These are phyloP conservation scores for Agrotis clavis DNA, from an alignment of 2,888 invertebrate species.

Conservation along the genomic window DNA sequence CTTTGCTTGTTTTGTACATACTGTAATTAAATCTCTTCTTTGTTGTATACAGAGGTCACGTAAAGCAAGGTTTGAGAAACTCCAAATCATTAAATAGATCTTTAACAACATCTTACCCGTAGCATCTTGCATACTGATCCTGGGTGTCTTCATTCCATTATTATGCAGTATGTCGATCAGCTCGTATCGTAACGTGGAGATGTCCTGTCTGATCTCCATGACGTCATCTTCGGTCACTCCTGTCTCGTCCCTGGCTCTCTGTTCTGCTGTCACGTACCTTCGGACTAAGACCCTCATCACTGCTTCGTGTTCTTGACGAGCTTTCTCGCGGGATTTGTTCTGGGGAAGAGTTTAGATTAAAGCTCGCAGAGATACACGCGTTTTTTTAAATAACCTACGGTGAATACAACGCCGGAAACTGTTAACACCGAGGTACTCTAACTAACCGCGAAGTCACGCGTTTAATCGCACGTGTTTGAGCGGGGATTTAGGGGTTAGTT, in stretches of 20 bases:
- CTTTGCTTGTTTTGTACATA: too few species aligned
- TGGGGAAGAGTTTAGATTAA: conserved; percentile 69
- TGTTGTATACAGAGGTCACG: too few species aligned
- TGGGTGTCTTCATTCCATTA: conserved; percentile 97
- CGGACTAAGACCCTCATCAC: conserved; percentile 97
- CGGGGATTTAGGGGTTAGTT: too few species aligned
- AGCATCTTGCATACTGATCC: conserved; percentile 93
- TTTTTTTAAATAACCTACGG: too few species aligned
- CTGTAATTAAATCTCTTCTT: too few species aligned
- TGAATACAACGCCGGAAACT: too few species aligned
- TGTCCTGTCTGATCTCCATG: conserved; percentile 99
- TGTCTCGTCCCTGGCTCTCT: conserved; percentile 96
- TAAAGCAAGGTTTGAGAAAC: too few species aligned
- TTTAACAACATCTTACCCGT: conserved; percentile 84
- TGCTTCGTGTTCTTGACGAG: conserved; percentile 94
- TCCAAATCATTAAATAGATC: too few species aligned
- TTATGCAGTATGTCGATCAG: conserved; percentile 97
- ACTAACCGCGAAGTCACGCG: too few species aligned
- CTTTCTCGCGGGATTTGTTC: conserved; percentile 94
- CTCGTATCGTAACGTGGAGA: conserved; percentile 98
- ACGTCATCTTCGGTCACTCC: conserved; percentile 99
- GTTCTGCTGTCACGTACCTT: conserved; percentile 97
- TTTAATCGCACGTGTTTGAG: too few species aligned
- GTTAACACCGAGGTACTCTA: too few species aligned
- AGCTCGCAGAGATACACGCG: too few species aligned